Evolutionary conservation across 2,888 invertebrate genomes (phyloP).

Genomic region (Polyommatus icarus): DNA sequence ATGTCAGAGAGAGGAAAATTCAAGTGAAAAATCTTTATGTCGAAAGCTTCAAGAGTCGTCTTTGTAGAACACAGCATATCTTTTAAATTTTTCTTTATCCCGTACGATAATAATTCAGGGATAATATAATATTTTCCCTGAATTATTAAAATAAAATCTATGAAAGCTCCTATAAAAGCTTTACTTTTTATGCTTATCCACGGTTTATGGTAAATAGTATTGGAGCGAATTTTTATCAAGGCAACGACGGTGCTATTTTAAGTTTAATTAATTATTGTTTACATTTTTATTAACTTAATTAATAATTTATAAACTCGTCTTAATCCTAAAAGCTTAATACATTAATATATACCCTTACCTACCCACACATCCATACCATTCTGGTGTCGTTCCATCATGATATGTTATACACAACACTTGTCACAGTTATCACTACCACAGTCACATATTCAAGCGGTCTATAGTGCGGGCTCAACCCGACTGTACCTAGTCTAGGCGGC

Average conservation of each 20-base stretch:
- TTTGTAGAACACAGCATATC: too few species aligned
- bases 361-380: slow-evolving; percentile 82
- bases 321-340: not conserved
- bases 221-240: too few species aligned
- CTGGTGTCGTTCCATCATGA: slow-evolving; percentile 80
- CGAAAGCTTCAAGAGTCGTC: not conserved
- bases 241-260: not conserved
- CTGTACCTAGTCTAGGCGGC: slow-evolving; percentile 64
- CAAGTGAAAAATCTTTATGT: not conserved
- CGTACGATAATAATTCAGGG: too few species aligned
- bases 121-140: not conserved
- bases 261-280: not conserved
- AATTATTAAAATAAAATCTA: not conserved
- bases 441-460: slow-evolving; percentile 70
- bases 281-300: not conserved
- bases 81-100: too few species aligned
- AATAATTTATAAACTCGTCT: not conserved
- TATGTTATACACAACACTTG: slow-evolving; percentile 55
- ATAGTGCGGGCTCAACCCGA: slow-evolving; percentile 66
- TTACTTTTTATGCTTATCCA: not conserved
- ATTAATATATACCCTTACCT: slow-evolving; percentile 71
- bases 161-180: not conserved
- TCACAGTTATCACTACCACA: slow-evolving; percentile 59
- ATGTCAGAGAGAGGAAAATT: not conserved
- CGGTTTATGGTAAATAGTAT: too few species aligned